Percentiles rank a stretch among this genome's conserved stretches.
Conservation (phyloP, 2,797 vertebrate species). For the Dendrocincla tyrannina region DNA sequence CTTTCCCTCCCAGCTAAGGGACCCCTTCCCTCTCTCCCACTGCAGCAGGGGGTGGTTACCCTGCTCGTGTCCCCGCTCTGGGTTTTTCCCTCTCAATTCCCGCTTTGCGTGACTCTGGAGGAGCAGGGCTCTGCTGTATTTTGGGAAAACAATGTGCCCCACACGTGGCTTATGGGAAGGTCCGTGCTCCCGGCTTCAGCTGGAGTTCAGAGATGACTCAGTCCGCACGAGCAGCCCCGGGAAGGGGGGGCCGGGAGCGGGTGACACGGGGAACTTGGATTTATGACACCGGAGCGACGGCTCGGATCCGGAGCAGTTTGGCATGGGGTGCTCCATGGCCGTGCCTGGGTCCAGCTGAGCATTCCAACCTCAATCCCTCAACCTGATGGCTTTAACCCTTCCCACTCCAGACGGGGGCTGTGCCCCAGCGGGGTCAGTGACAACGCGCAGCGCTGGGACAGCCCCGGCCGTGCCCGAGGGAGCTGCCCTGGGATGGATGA, state of each 20-base stretch:
- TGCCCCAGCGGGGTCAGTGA: rapidly evolving
- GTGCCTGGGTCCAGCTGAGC: background rate
- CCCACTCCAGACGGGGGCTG: background rate
- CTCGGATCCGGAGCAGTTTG: rapidly evolving
- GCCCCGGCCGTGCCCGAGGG: background rate
- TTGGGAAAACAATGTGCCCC: rapidly evolving
- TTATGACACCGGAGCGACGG: rapidly evolving
- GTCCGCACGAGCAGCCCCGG: background rate
- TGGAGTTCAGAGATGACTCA: background rate
- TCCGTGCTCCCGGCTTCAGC: background rate
- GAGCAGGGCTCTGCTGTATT: background rate
- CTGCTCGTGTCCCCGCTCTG: rapidly evolving
- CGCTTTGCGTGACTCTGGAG: background rate
- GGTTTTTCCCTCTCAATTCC: background rate
- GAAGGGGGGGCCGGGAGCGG: background rate
- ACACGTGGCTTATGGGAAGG: background rate
- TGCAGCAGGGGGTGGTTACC: background rate
- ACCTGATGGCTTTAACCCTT: background rate
- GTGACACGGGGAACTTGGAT: background rate
- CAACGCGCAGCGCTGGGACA: rapidly evolving
- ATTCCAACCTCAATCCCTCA: background rate
- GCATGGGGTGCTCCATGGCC: background rate
- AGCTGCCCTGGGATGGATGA: rapidly evolving
- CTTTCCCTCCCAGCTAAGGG: background rate
- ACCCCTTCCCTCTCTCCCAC: background rate